Percentiles rank a stretch among this genome's conserved stretches.
These are phyloP conservation scores for Idaea aversata DNA, from an alignment of 2,888 invertebrate species.

Conservation along the genomic window DNA sequence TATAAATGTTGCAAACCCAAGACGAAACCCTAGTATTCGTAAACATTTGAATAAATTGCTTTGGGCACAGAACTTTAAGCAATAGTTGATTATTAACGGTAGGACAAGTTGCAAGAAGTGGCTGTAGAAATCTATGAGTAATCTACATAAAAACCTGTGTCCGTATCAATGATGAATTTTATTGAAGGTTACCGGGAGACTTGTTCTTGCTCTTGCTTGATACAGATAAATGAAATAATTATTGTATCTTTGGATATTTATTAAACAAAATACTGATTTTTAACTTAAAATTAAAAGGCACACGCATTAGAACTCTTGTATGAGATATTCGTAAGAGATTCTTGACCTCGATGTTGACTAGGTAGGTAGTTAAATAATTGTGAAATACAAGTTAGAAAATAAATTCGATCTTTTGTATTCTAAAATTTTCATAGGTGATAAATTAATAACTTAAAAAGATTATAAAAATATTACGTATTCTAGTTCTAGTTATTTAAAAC, in stretches of 20 bases:
- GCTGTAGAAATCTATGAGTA: conserved; percentile 39
- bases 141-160: conserved; percentile 7
- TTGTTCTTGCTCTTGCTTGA: conserved; percentile 18
- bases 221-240: background rate
- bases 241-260: background rate
- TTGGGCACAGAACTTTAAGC: conserved; percentile 28
- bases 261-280: conserved; percentile 39
- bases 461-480: conserved; percentile 13
- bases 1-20: conserved; percentile 6
- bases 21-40: conserved; percentile 17
- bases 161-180: background rate
- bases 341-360: conserved; percentile 37
- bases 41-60: conserved; percentile 10
- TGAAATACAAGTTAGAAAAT: conserved; percentile 7
- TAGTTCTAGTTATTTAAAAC: conserved; percentile 10
- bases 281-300: conserved; percentile 30
- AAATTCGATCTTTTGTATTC: conserved; percentile 30
- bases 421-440: background rate
- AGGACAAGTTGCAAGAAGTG: conserved; percentile 39
- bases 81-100: conserved; percentile 44
- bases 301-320: conserved; percentile 5
- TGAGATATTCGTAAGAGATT: conserved; percentile 17
- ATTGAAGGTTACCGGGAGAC: background rate
- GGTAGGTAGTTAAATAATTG: conserved; percentile 34
- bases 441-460: conserved; percentile 6